These are phyloP conservation scores for Ophion slaviceki DNA, from an alignment of 2,888 invertebrate species.

Conservation along the genomic window DNA sequence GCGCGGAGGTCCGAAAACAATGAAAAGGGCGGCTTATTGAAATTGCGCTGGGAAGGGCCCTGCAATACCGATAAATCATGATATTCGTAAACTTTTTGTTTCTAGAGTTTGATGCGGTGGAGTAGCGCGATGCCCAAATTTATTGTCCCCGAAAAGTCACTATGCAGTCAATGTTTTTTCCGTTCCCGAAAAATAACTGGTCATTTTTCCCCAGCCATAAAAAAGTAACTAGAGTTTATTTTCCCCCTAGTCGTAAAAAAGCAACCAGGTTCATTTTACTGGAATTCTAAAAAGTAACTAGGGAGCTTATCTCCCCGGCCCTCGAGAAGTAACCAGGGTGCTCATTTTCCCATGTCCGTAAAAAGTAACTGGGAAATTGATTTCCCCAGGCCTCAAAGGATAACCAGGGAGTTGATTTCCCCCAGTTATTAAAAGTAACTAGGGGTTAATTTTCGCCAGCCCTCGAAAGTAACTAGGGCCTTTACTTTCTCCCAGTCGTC, in stretches of 20 bases:
- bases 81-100: conserved; percentile 52
- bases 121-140: neutral
- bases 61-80: conserved; percentile 46
- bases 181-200: neutral
- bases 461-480: neutral
- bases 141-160: neutral
- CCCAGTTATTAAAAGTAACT: neutral
- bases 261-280: neutral
- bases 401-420: neutral
- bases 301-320: neutral
- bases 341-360: neutral
- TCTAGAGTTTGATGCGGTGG: neutral
- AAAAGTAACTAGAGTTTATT: neutral
- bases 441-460: neutral
- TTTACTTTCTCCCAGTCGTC: neutral
- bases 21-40: neutral
- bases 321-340: neutral
- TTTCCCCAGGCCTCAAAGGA: neutral
- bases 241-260: neutral
- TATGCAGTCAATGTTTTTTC: neutral
- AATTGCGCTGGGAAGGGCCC: conserved; percentile 21
- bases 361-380: neutral
- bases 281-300: neutral
- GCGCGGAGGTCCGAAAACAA: neutral
- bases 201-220: neutral